These are phyloP conservation scores for Sogatella furcifera DNA, from an alignment of 1,140 invertebrate genomes.

Conservation along the genomic window DNA sequence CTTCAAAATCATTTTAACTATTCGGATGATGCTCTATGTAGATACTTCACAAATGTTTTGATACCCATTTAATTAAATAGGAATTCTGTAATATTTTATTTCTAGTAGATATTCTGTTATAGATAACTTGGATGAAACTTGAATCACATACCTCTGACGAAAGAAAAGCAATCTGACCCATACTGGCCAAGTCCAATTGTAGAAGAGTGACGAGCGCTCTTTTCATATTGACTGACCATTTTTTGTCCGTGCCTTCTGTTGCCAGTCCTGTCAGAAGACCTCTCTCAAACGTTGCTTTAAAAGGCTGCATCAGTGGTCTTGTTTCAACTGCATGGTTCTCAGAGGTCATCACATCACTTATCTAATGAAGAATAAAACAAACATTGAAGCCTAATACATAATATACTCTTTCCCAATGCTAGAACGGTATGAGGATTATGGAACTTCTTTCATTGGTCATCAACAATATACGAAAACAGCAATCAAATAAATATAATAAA, in stretches of 20 bases:
- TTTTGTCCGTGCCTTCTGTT: conserved; percentile 9
- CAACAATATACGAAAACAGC: too few species aligned
- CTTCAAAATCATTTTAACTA: neutral
- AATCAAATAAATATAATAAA: too few species aligned
- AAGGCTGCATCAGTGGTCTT: conserved; percentile 5
- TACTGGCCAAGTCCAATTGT: conserved; percentile 18
- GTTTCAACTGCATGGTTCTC: neutral
- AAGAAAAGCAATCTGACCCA: neutral
- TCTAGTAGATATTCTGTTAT: neutral
- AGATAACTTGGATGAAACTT: neutral
- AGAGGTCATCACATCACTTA: neutral
- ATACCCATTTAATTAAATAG: too few species aligned
- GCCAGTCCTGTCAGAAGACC: conserved; percentile 10
- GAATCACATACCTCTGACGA: conserved; percentile 7
- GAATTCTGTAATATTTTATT: too few species aligned
- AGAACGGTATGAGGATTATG: too few species aligned
- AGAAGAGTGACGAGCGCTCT: conserved; percentile 20
- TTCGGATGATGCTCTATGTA: too few species aligned
- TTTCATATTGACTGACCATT: conserved; percentile 25
- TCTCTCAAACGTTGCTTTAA: conserved; percentile 7
- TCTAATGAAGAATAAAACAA: conserved; percentile 2
- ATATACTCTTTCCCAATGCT: too few species aligned
- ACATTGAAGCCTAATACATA: neutral
- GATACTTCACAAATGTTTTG: too few species aligned
- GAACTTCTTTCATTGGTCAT: too few species aligned